Evolutionary conservation across 2,888 invertebrate species (phyloP).

Genomic region (Cryptocephalus moraei): DNA sequence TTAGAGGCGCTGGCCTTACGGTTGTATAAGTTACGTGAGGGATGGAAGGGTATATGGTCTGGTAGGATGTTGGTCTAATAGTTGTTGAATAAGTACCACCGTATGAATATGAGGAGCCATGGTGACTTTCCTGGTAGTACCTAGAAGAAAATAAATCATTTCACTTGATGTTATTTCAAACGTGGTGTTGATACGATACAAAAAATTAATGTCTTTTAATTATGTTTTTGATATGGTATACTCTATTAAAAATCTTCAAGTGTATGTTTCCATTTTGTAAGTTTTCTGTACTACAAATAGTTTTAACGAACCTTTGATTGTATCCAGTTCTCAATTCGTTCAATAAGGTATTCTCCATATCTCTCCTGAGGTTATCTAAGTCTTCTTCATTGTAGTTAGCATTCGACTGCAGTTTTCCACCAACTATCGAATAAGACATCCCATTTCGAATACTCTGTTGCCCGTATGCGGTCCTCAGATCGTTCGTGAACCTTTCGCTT

Average conservation of each 20-base stretch:
- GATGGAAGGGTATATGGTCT: conserved; percentile 3
- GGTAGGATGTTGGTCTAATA: conserved; percentile 12
- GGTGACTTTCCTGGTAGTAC: not conserved
- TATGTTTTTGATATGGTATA: too few relatives aligned
- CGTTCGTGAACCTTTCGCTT: conserved; percentile 27
- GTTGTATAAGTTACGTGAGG: not conserved
- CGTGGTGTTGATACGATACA: too few relatives aligned
- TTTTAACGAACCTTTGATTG: conserved; percentile 3
- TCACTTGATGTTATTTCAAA: too few relatives aligned
- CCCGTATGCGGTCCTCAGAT: conserved; percentile 24
- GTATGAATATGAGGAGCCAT: conserved; percentile 2
- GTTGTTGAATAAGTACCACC: conserved; percentile 7
- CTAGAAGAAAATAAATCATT: conserved; percentile 2
- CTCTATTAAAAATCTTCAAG: too few relatives aligned
- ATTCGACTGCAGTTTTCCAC: conserved; percentile 21
- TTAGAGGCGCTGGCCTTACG: not conserved
- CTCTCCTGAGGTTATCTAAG: conserved; percentile 24
- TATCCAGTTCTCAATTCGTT: conserved; percentile 21
- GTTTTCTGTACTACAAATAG: too few relatives aligned
- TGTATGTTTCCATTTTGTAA: too few relatives aligned
- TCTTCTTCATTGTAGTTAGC: conserved; percentile 31
- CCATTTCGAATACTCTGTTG: conserved; percentile 23
- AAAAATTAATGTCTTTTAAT: too few relatives aligned
- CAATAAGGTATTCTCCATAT: conserved; percentile 27
- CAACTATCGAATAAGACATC: conserved; percentile 22